These are phyloP conservation scores for Hylyphantes graminicola DNA, from an alignment of 1,140 invertebrate species.

Conservation along the genomic window DNA sequence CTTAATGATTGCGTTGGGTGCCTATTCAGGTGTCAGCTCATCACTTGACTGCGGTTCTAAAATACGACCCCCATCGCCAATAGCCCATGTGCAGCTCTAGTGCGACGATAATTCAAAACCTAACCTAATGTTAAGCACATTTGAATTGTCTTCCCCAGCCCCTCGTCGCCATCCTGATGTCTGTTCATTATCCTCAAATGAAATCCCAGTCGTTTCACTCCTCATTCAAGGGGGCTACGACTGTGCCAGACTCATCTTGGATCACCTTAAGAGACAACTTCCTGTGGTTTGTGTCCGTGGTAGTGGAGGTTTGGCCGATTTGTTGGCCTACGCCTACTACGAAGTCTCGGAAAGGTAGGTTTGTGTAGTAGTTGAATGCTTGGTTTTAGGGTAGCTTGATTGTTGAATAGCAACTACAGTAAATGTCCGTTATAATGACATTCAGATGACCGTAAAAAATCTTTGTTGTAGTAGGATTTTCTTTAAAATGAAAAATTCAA, in stretches of 20 bases:
- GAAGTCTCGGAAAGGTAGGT: constrained; percentile 67
- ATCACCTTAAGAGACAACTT: constrained; percentile 68
- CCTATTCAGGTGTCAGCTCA: no score
- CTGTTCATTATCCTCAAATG: constrained; percentile 52
- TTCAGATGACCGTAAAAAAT: no score
- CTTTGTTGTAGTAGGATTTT: no score
- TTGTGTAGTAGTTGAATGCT: background rate
- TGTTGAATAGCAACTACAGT: no score
- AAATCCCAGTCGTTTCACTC: constrained; percentile 68
- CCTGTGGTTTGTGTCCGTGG: constrained; percentile 68
- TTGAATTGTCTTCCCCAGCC: constrained; percentile 11
- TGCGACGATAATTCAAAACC: background rate
- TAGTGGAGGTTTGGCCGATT: constrained; percentile 67
- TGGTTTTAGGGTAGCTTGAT: no score
- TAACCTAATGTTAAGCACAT: background rate
- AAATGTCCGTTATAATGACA: no score
- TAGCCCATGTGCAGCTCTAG: no score
- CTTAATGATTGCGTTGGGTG: no score
- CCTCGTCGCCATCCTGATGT: constrained; percentile 42
- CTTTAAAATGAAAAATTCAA: no score
- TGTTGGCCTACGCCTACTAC: constrained; percentile 67
- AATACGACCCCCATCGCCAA: no score
- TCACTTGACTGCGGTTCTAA: no score
- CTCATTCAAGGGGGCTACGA: constrained; percentile 67
- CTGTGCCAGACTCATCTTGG: constrained; percentile 66